A percentile compares a stretch with the other conserved stretches of the same genome.
Conservation (phyloP, 2,888 invertebrate species). For the Torymus tubicola region DNA sequence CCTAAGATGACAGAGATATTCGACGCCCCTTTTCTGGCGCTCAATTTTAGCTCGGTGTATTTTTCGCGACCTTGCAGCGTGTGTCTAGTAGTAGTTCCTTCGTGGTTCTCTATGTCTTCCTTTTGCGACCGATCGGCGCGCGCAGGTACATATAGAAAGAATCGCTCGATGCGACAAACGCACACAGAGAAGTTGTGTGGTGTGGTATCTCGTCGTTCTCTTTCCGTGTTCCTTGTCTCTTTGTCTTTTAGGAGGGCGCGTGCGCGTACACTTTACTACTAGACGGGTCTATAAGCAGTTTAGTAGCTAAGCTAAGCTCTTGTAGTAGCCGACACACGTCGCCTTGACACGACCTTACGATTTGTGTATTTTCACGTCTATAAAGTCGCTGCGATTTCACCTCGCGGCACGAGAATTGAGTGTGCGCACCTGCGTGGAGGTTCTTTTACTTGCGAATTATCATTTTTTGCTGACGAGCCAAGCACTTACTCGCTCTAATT, state of each 20-base stretch:
- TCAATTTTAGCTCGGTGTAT: conserved; percentile 26
- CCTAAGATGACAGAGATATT: too few relatives aligned
- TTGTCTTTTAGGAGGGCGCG: background rate
- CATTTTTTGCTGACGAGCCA: too few relatives aligned
- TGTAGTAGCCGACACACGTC: background rate
- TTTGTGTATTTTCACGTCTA: conserved; percentile 32
- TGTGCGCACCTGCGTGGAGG: too few relatives aligned
- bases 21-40: background rate
- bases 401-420: background rate
- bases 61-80: conserved; percentile 25
- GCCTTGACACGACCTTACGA: conserved; percentile 50
- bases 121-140: background rate
- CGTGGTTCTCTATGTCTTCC: background rate
- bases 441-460: conserved; percentile 8
- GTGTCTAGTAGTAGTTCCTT: background rate
- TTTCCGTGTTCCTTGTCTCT: background rate
- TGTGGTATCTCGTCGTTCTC: background rate
- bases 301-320: too few relatives aligned
- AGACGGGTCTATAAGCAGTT: background rate
- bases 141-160: background rate
- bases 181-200: too few relatives aligned
- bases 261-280: background rate
- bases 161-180: too few relatives aligned
- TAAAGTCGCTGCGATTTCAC: conserved; percentile 18
- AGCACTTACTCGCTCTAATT: too few relatives aligned